Base-by-base conservation (phyloP, 2,888 invertebrate species). In the Gerris lacustris region DNA sequence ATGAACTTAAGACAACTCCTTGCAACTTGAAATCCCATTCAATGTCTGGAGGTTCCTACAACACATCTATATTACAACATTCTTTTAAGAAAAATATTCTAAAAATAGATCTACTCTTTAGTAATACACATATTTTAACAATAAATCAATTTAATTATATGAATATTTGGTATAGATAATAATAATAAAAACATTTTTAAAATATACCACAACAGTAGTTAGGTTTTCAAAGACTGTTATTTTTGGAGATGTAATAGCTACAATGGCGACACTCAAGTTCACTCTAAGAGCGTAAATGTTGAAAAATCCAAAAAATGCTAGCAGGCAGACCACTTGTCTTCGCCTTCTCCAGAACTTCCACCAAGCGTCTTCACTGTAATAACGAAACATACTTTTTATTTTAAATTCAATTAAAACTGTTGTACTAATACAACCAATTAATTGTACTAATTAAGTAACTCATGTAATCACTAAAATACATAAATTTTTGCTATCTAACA, bases 261-360 rank as follows among this genome's bases (percentile, higher is more conserved):
- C 94, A 75, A 96, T 91, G 5, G 94, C 95, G 17, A 96, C 91
- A 75, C 94, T 94, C 75, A 96, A 84, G 82, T 94, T 95, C 6
- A 94, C 94, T 63, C 93, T 83, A 72, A 93, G 81, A 6, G 91
- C 87, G 79, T 92, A 93, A 4, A 90, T 88, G 77, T 91, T 90
- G 83, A 92, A 91, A 81, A 92, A 92, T 6, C 92, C 92, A 75
- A 92, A 86, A 82, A 93, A 93, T 0, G 91, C 90, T 76, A 92
- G 80, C 6, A 89, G 78, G 0, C 89, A 89, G 18, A 93, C 89
- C 69, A 92, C 82, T 76, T 90, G 87, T 76, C 91, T 83, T 76
- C 90, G 83, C 76, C 87, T 87, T 72, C 84, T 84, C 90, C 91
- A 91, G 80, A 90, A 89, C 75, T 83, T 84, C 89, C 89, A 89